Evolutionary conservation across 2,797 vertebrate species (phyloP).

Genomic region (Ctenopoma multispine): DNA sequence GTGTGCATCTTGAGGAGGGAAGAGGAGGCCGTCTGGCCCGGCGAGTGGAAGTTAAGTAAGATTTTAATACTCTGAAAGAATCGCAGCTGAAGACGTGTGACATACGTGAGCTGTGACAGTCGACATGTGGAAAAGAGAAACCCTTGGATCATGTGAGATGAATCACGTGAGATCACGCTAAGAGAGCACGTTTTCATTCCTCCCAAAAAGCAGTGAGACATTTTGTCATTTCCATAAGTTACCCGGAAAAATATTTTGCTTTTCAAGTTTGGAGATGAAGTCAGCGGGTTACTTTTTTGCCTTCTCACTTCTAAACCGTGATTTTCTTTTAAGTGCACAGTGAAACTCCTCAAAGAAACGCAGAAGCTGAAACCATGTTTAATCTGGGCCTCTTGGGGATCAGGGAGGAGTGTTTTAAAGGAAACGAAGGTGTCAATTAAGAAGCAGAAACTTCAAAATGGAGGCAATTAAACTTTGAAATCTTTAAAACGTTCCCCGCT

Average conservation of each 20-base stretch:
- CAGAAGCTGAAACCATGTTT: slow-evolving; percentile 51
- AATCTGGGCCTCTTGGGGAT: slow-evolving; percentile 61
- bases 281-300: slow-evolving; percentile 41
- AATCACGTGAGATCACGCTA: slow-evolving; percentile 30
- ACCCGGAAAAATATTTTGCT: slow-evolving; percentile 6
- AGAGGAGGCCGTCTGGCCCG: slow-evolving; percentile 14
- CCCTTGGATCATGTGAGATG: slow-evolving; percentile 47
- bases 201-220: slow-evolving; percentile 37
- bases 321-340: slow-evolving; percentile 47
- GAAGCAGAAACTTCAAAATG: slow-evolving; percentile 64
- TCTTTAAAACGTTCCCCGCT: slow-evolving; percentile 73
- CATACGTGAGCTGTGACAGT: slow-evolving; percentile 31
- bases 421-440: slow-evolving; percentile 71
- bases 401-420: slow-evolving; percentile 51
- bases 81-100: slow-evolving; percentile 26
- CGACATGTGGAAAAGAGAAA: slow-evolving; percentile 9
- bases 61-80: slow-evolving; percentile 45
- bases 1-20: not conserved
- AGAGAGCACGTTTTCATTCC: slow-evolving; percentile 17
- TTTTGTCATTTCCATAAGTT: slow-evolving; percentile 44
- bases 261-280: slow-evolving; percentile 56
- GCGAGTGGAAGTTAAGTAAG: slow-evolving; percentile 28
- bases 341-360: slow-evolving; percentile 54
- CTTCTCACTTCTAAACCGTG: slow-evolving; percentile 45
- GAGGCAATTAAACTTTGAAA: slow-evolving; percentile 78